Percentiles rank a stretch among this genome's conserved stretches.
These are phyloP conservation scores for Plecturocebus donacophilus DNA, from an alignment of 2,113 vertebrate genomes.

Conservation along the genomic window DNA sequence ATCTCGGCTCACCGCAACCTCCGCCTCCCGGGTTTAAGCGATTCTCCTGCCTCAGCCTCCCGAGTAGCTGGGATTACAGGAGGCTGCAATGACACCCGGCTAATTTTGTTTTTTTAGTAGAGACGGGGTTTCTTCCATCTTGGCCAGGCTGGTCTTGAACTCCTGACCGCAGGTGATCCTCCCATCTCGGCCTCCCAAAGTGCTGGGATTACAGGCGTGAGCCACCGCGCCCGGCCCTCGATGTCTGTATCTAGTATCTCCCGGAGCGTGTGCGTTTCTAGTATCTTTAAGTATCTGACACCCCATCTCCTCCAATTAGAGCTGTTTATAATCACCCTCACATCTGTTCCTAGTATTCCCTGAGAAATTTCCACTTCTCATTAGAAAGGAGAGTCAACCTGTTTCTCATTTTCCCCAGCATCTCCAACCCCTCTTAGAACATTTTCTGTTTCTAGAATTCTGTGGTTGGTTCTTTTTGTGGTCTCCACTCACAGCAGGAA, in stretches of 20 bases:
- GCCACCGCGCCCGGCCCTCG: fast-evolving
- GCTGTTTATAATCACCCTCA: neutral
- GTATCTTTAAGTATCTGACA: neutral
- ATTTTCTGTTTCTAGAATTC: neutral
- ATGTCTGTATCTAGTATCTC: neutral
- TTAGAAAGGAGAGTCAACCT: neutral
- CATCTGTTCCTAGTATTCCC: neutral
- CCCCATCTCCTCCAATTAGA: neutral
- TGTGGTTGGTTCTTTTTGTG: neutral
- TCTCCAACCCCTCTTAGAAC: neutral
- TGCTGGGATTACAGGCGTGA: no score
- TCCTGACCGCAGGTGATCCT: no score
- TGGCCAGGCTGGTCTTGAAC: no score
- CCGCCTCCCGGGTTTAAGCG: no score
- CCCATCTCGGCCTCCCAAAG: no score
- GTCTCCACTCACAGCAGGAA: neutral
- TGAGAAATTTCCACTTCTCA: neutral
- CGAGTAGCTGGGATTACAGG: no score
- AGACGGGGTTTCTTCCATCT: no score
- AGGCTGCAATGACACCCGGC: fast-evolving
- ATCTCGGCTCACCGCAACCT: no score
- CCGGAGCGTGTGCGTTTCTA: neutral
- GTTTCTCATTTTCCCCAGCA: neutral
- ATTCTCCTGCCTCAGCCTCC: no score
- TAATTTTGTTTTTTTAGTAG: no score